Percentiles rank a stretch among this genome's conserved stretches.
Conservation (phyloP, 1,140 invertebrate species). For the Anthonomus grandis region DNA sequence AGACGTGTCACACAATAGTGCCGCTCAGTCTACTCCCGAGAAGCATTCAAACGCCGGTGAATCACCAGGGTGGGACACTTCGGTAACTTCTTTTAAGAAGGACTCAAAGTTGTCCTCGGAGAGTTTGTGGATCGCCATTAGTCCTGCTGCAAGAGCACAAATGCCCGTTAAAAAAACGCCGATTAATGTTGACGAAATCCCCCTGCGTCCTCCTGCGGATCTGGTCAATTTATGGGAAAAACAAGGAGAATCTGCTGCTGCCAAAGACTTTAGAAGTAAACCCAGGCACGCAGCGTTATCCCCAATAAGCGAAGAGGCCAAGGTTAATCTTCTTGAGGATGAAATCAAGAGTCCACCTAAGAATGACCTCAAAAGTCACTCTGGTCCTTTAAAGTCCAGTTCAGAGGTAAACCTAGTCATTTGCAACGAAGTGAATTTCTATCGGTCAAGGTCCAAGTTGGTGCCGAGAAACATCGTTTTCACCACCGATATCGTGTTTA, state of each 20-base stretch:
- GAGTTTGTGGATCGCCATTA: conserved; percentile 41
- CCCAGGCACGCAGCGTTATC: conserved; percentile 17
- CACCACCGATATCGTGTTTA: conserved; percentile 18
- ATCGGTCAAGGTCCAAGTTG: conserved; percentile 18
- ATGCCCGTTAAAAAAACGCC: too few relatives aligned
- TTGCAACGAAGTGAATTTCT: conserved; percentile 33
- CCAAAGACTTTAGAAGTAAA: neutral
- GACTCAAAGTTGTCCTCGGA: conserved; percentile 32
- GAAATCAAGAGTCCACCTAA: too few relatives aligned
- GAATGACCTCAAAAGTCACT: too few relatives aligned
- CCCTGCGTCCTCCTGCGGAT: conserved; percentile 37
- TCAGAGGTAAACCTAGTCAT: conserved; percentile 32
- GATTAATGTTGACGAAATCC: conserved; percentile 43
- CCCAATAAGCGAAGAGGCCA: conserved; percentile 37
- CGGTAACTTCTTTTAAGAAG: conserved; percentile 38
- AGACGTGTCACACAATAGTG: conserved; percentile 14
- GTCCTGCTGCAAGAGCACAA: too few relatives aligned
- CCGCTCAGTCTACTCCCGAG: conserved; percentile 31
- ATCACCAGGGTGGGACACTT: neutral
- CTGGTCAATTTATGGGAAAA: conserved; percentile 4
- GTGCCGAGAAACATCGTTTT: conserved; percentile 5
- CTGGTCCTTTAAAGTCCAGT: too few relatives aligned
- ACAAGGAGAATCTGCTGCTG: neutral
- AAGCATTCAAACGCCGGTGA: neutral
- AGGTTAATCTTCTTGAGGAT: conserved; percentile 22